These are phyloP conservation scores for Anolis sagrei DNA, from an alignment of 2,113 vertebrate species.

Conservation along the genomic window DNA sequence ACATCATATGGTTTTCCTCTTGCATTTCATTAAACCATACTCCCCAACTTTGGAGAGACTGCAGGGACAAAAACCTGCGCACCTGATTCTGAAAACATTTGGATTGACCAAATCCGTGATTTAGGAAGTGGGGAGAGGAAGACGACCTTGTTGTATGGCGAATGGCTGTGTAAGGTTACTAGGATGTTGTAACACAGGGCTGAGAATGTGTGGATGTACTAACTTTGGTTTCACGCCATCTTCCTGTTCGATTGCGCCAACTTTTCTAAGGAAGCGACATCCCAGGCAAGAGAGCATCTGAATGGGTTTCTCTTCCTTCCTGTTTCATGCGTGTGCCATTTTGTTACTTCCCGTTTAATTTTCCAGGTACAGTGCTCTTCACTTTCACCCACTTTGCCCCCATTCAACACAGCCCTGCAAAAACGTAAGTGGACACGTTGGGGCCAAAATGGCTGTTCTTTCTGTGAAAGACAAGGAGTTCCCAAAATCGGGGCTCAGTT, in stretches of 20 bases:
- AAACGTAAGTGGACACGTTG: slow-evolving; percentile 39
- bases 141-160: neutral
- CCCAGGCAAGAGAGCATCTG: slow-evolving; percentile 20
- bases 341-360: slow-evolving; percentile 34
- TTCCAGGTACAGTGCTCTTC: slow-evolving; percentile 20
- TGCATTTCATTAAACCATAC: neutral
- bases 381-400: slow-evolving; percentile 1
- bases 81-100: slow-evolving; percentile 49
- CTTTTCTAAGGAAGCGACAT: neutral
- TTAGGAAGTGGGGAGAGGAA: slow-evolving; percentile 34
- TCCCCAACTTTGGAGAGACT: slow-evolving; percentile 4
- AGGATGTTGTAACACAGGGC: neutral
- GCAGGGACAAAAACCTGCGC: slow-evolving; percentile 19
- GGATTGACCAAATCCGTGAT: slow-evolving; percentile 67
- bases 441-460: slow-evolving; percentile 69
- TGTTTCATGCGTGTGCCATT: neutral
- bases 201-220: rapidly evolving
- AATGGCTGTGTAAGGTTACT: slow-evolving; percentile 35
- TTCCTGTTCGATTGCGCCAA: slow-evolving; percentile 19
- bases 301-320: neutral
- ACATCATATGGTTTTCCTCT: neutral
- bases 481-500: slow-evolving; percentile 37
- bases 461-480: slow-evolving; percentile 74
- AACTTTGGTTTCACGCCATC: rapidly evolving
- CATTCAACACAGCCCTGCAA: slow-evolving; percentile 40